Evolutionary conservation across 2,888 invertebrate species (phyloP), one percentile per base, ranked within the genome.

Genomic region (Lymantria dispar): DNA sequence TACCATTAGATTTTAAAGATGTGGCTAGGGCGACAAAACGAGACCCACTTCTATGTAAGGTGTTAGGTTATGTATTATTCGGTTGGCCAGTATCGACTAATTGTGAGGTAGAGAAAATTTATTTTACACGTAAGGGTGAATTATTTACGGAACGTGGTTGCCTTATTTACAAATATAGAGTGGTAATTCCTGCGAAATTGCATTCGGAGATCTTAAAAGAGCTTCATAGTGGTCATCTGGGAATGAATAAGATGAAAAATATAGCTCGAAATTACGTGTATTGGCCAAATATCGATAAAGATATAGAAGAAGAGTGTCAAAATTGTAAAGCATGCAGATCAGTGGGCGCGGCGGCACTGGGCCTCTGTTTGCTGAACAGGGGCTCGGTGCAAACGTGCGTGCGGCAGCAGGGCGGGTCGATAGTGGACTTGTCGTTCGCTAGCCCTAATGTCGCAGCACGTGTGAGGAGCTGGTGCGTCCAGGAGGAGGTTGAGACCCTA

Each of bases 181-280:
- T 37, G 3, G 37, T 37, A 7, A 22, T 22, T 8, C 31, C 12
- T 8, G 11, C 8, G 10, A 37, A 5, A 10, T 37, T 37, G 11
- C 37, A 10, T n/a, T 5, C 10, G 12, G n/a, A 37, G 12, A 37
- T 37, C 11, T 10, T 37, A 37, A 12, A 37, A n/a, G 37, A 37
- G 12, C 7, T 37, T n/a, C 37, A 37, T 14, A 14, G 9, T 30
- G 44, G 37, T 39, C 31, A 33, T 39, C 39, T 31, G 31, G 44
- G 44, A 43, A 44, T 49, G 44, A 44, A 44, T 31, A 38, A 44
- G 14, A 11, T 38, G 37, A 37, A 37, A 37, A 7, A 37, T 10
- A n/a, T 37, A 8, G 10, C 37, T 37, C 10, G 37, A 8, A 37
- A 37, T 10, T 37, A 37, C 11, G 37, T 37, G 37, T 37, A 37